Percentiles rank a stretch among this genome's conserved stretches.
Conservation (phyloP, 2,113 vertebrate genomes). For the Zeus faber region DNA sequence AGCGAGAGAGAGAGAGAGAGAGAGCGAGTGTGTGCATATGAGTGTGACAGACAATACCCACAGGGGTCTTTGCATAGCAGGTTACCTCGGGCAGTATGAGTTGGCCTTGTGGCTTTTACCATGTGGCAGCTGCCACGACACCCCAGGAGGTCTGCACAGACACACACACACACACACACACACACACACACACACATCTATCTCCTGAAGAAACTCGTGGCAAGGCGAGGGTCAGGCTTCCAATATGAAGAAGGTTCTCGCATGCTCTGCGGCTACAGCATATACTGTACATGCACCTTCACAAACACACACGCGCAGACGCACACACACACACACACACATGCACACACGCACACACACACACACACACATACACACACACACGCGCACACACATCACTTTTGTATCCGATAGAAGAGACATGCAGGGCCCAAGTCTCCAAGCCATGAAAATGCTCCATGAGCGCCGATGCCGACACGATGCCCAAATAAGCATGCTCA, state of each 20-base stretch:
- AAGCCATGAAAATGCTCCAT: too few relatives aligned
- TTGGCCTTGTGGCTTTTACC: neutral
- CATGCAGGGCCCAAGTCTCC: too few relatives aligned
- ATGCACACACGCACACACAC: neutral
- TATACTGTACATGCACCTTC: neutral
- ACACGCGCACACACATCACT: neutral
- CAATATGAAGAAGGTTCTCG: too few relatives aligned
- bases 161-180: neutral
- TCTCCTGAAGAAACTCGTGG: too few relatives aligned
- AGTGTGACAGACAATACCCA: neutral
- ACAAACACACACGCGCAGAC: neutral
- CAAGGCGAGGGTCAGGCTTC: too few relatives aligned
- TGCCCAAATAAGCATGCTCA: too few relatives aligned
- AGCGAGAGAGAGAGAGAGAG: neutral
- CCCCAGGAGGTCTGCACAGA: neutral
- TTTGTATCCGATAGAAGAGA: too few relatives aligned
- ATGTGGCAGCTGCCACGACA: constrained; percentile 1
- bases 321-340: neutral
- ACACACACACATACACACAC: constrained; percentile 1
- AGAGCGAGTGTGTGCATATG: neutral
- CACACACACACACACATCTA: neutral
- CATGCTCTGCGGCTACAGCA: too few relatives aligned
- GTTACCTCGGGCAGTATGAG: neutral
- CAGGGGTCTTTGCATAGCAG: neutral
- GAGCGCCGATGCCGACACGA: too few relatives aligned